A percentile compares a stretch with the other conserved stretches of the same genome.
Conservation (phyloP, 2,113 vertebrate species). For the Sylvilagus bachmani region DNA sequence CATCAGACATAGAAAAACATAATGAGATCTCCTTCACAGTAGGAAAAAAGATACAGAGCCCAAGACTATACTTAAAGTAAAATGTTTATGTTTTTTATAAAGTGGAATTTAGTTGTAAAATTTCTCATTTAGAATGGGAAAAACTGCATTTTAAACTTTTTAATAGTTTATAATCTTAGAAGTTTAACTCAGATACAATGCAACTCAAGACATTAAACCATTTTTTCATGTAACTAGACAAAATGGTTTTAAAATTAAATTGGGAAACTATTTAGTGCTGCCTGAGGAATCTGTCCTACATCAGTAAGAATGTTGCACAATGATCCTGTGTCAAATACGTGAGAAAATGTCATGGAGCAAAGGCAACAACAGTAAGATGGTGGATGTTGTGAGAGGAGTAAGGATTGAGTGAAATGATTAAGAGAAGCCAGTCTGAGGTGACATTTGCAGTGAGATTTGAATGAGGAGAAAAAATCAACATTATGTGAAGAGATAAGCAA, state of each 20-base stretch:
- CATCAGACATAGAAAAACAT: background rate
- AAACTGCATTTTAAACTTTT: background rate
- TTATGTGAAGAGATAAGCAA: background rate
- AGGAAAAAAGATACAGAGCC: background rate
- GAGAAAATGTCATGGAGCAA: background rate
- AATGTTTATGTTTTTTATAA: background rate
- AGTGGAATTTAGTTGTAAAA: slow-evolving; percentile 17
- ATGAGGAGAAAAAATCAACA: background rate
- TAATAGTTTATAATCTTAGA: background rate
- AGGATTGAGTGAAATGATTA: background rate
- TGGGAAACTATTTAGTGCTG: background rate
- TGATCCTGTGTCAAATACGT: background rate
- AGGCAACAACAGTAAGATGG: background rate
- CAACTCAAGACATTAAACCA: background rate
- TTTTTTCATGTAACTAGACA: background rate
- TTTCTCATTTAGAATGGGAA: background rate
- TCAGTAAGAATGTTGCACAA: background rate
- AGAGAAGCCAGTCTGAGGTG: background rate
- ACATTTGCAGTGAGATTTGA: slow-evolving; percentile 3
- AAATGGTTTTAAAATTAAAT: slow-evolving; percentile 25
- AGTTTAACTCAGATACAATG: background rate
- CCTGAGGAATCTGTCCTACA: background rate
- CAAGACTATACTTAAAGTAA: background rate
- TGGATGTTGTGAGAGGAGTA: background rate
- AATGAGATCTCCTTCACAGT: background rate